Evolutionary conservation across 2,888 invertebrate genomes (phyloP), one percentile per base, ranked within the genome.

Genomic region (Oxycera nigricornis): DNA sequence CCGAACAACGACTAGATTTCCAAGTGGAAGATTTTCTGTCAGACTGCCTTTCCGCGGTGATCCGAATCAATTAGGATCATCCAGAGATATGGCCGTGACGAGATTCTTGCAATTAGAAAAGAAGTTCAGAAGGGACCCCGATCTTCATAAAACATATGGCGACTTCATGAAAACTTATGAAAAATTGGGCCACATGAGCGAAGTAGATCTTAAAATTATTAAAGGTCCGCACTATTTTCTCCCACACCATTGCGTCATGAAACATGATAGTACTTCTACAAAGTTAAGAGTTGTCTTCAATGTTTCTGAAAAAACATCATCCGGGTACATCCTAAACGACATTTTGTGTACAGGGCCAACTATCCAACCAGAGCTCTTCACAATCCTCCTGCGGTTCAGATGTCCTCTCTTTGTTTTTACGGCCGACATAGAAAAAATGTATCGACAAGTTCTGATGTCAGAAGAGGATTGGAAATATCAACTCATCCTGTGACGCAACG

Each of bases 401-500:
- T 39, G 9, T 9, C 39, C n/a, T 2, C 11, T 7, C 11, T 65
- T 11, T 1, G 35, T 65, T 1, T 65, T 65, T 11, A 11, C 41
- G 6, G 24, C 65, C n/a, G n/a, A n/a, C n/a, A n/a, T n/a, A n/a
- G n/a, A n/a, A n/a, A n/a, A n/a, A n/a, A n/a, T n/a, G n/a, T n/a
- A n/a, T n/a, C n/a, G n/a, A n/a, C n/a, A n/a, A n/a, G n/a, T n/a
- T n/a, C n/a, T n/a, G n/a, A 59, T 59, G 1, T 14, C 2, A 1
- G n/a, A 59, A 30, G 9, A 9, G 30, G 35, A 65, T 24, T 20
- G 65, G 22, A 35, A 20, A 39, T 62, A 22, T 17, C 83, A 87
- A 61, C 39, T 59, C 86, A 86, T 81, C 83, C 83, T 81, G 80
- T 82, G 81, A 78, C 78, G 82, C 81, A 83, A 83, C 62, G 73